These are phyloP conservation scores for Potamilus streckersoni DNA, from an alignment of 1,140 invertebrate genomes.

Conservation along the genomic window DNA sequence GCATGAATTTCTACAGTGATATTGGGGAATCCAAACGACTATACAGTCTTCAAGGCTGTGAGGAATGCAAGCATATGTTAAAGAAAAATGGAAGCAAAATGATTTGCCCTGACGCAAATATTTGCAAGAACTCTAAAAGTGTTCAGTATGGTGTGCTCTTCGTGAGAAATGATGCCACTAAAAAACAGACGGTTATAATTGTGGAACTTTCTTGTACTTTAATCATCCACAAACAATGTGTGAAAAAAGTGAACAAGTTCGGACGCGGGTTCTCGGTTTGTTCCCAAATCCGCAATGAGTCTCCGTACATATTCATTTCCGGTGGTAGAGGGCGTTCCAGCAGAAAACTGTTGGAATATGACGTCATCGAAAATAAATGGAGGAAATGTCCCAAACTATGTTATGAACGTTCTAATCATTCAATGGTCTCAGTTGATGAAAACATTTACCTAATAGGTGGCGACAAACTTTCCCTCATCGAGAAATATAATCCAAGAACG, in stretches of 20 bases:
- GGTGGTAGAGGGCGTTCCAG: conserved; percentile 13
- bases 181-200: too few species aligned
- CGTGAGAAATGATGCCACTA: too few species aligned
- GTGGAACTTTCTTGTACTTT: too few species aligned
- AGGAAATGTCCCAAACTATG: background rate
- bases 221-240: conserved; percentile 3
- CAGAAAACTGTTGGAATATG: conserved; percentile 5
- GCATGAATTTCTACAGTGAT: too few species aligned
- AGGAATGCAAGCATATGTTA: too few species aligned
- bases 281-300: conserved; percentile 3
- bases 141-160: too few species aligned
- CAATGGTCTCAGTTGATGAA: conserved; percentile 9
- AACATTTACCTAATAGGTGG: conserved; percentile 19
- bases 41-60: too few species aligned
- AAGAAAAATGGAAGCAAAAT: too few species aligned
- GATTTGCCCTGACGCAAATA: too few species aligned
- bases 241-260: conserved; percentile 21
- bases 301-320: conserved; percentile 21
- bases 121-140: too few species aligned
- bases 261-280: conserved; percentile 18
- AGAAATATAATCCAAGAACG: conserved; percentile 16
- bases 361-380: conserved; percentile 27
- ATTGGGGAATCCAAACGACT: too few species aligned
- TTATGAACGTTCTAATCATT: conserved; percentile 8
- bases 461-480: conserved; percentile 3